Conservation (phyloP, 2,888 invertebrate species). For the Orthonevra nobilis region DNA sequence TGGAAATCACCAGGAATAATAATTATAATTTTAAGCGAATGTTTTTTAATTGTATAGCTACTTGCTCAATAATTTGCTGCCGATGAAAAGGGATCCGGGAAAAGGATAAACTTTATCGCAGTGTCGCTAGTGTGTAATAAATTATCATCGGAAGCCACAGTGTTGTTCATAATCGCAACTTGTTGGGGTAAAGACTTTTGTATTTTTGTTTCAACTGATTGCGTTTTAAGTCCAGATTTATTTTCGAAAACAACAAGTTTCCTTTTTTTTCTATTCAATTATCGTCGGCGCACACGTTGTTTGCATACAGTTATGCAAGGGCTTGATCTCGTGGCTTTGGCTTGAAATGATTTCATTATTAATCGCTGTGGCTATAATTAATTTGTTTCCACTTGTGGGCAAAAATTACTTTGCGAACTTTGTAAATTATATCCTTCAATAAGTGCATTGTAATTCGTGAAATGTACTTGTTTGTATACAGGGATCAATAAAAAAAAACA, state of each 20-base stretch:
- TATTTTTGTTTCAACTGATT: conserved; percentile 19
- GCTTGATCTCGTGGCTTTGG: not conserved
- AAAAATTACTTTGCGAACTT: too few species aligned
- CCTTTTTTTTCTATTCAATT: not conserved
- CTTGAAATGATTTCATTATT: conserved; percentile 22
- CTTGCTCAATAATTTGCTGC: conserved; percentile 6
- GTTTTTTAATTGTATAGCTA: conserved; percentile 18
- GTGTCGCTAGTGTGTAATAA: conserved; percentile 18
- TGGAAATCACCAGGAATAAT: conserved; percentile 58
- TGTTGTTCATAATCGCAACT: conserved; percentile 45
- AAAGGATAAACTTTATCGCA: conserved; percentile 18
- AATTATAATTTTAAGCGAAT: conserved; percentile 32
- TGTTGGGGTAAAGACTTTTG: conserved; percentile 2
- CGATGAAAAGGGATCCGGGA: not conserved
- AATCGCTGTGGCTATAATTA: conserved; percentile 22
- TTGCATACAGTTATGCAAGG: conserved; percentile 4
- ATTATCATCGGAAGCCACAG: conserved; percentile 20
- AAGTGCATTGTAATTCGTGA: too few species aligned
- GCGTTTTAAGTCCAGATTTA: conserved; percentile 36
- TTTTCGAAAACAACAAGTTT: too few species aligned
- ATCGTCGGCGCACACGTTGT: not conserved
- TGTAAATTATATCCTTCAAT: too few species aligned
- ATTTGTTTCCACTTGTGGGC: conserved; percentile 19
- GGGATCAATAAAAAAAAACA: too few species aligned
- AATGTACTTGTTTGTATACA: too few species aligned